Evolutionary conservation across 2,113 vertebrate species (phyloP).

Genomic region (Corydoras sp.): DNA sequence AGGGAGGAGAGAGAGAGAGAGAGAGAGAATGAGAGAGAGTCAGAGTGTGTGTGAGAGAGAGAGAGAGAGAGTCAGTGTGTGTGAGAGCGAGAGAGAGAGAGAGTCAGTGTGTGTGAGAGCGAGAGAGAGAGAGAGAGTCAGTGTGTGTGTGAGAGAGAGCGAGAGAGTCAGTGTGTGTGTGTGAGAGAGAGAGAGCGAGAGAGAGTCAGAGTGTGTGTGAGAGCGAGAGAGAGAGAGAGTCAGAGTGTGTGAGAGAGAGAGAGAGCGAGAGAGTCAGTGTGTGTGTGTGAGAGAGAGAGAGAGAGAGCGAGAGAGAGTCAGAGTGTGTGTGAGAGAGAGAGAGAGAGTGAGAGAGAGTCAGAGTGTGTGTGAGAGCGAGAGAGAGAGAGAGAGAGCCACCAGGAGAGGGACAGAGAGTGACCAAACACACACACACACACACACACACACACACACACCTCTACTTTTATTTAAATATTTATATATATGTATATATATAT

Average conservation of each 20-base stretch:
- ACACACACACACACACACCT: no score
- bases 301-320: conserved; percentile 1
- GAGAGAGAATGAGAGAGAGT: conserved; percentile 1
- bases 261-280: not conserved
- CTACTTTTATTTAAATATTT: no score
- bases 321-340: not conserved
- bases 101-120: not conserved
- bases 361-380: not conserved
- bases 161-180: not conserved
- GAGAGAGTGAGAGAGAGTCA: conserved; percentile 1
- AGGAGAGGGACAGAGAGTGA: no score
- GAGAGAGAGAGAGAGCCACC: no score
- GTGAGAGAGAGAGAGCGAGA: not conserved
- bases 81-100: no score
- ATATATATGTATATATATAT: no score
- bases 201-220: not conserved
- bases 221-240: conserved; percentile 3
- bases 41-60: no score
- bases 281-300: not conserved
- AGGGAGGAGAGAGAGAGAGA: not conserved
- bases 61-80: not conserved
- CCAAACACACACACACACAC: no score
- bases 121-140: conserved; percentile 1
- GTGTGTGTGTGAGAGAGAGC: not conserved
- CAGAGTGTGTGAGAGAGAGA: not conserved